A percentile compares a stretch with the other conserved stretches of the same genome.
These are phyloP conservation scores for Listrodromus nycthemerus DNA, from an alignment of 2,888 invertebrate species.

Conservation along the genomic window DNA sequence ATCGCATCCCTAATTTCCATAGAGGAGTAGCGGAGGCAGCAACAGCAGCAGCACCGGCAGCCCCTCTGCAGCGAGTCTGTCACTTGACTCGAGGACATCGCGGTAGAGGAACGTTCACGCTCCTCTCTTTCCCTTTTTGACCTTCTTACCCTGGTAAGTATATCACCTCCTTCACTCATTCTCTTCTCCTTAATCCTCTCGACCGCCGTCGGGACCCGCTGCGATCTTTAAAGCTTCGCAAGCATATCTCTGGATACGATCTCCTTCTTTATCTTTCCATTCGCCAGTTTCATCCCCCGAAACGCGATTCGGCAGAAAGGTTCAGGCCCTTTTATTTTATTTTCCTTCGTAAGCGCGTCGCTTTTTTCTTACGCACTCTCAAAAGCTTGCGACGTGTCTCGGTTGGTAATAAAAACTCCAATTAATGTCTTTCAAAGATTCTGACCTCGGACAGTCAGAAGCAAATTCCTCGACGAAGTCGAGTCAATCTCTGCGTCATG, in stretches of 20 bases:
- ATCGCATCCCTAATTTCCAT: conserved; percentile 54
- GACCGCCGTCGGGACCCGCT: conserved; percentile 54
- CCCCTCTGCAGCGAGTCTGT: conserved; percentile 37
- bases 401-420: too few species aligned
- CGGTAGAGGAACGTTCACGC: conserved; percentile 51
- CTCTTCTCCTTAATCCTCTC: conserved; percentile 64
- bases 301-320: conserved; percentile 20
- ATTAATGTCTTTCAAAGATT: too few species aligned
- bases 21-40: conserved; percentile 24
- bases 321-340: not conserved
- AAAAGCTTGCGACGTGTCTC: too few species aligned
- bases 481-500: too few species aligned
- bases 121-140: conserved; percentile 37
- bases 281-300: conserved; percentile 16
- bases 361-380: not conserved
- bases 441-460: too few species aligned
- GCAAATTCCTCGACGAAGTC: too few species aligned
- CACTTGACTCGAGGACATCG: conserved; percentile 66
- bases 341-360: not conserved
- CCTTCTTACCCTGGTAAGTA: conserved; percentile 49
- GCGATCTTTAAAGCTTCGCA: conserved; percentile 76
- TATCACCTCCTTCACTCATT: conserved; percentile 27
- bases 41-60: conserved; percentile 37
- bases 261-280: conserved; percentile 27
- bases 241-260: conserved; percentile 74